These are phyloP conservation scores for Sardina pilchardus DNA, from an alignment of 2,113 vertebrate genomes.

Conservation along the genomic window DNA sequence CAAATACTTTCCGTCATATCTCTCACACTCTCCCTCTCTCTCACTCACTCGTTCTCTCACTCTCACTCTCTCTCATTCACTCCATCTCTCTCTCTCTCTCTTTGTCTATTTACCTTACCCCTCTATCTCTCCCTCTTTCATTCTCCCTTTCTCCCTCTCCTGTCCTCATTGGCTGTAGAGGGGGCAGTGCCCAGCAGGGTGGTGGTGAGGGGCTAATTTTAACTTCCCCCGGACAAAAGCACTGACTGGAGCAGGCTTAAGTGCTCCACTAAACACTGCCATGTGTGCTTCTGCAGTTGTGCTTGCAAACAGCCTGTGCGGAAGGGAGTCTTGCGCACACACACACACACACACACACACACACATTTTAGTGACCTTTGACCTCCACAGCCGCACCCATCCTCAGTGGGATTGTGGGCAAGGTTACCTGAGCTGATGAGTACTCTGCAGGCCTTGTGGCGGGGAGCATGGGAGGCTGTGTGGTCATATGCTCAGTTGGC, in stretches of 20 bases:
- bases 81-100: not conserved
- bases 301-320: not conserved
- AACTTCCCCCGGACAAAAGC: not conserved
- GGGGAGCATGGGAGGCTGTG: not conserved
- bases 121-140: not conserved
- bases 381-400: not conserved
- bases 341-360: no score
- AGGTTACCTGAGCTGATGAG: no score
- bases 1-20: conserved; percentile 58
- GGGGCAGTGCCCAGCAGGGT: not conserved
- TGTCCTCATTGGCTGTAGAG: not conserved
- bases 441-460: not conserved
- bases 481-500: not conserved
- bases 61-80: not conserved
- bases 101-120: not conserved
- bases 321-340: not conserved
- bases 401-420: not conserved
- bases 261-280: not conserved
- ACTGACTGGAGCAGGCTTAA: not conserved
- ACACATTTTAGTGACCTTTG: not conserved
- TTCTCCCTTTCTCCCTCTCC: not conserved
- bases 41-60: not conserved
- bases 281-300: not conserved
- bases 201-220: conserved; percentile 10
- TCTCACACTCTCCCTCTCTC: conserved; percentile 50